Evolutionary conservation across 2,888 invertebrate species (phyloP).

Genomic region (Ophonus ardosiacus): DNA sequence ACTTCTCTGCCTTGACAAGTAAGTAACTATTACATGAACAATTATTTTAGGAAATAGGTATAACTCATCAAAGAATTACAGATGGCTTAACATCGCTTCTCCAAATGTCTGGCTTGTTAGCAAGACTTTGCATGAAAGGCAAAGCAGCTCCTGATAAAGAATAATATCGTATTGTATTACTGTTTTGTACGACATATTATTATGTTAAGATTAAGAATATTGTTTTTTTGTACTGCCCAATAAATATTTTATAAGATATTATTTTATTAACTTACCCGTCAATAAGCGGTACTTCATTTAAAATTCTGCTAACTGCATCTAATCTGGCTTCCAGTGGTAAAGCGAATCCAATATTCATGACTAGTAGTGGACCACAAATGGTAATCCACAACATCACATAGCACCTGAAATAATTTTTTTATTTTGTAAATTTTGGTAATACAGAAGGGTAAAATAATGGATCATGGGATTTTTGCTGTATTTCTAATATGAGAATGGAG

Average conservation of each 20-base stretch:
- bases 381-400: conserved; percentile 39
- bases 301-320: conserved; percentile 25
- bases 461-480: too few relatives aligned
- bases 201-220: not conserved
- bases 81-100: conserved; percentile 92
- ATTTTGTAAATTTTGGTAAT: too few relatives aligned
- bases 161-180: not conserved
- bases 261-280: conserved; percentile 33
- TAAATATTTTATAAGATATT: not conserved
- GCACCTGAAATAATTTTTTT: not conserved
- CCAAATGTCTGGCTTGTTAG: conserved; percentile 93
- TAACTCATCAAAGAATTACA: conserved; percentile 92
- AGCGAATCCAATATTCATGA: conserved; percentile 31
- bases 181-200: not conserved
- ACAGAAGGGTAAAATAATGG: too few relatives aligned
- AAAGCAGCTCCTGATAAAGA: conserved; percentile 6
- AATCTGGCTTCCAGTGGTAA: conserved; percentile 35
- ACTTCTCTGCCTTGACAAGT: too few relatives aligned
- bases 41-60: conserved; percentile 87
- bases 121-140: conserved; percentile 84
- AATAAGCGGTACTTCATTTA: conserved; percentile 38
- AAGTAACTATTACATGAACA: not conserved
- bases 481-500: too few relatives aligned
- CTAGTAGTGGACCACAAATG: conserved; percentile 28
- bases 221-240: not conserved